phyloP scores from a whole-genome alignment of 1,140 invertebrate species.

The Pachypeltis micranthus region DNA sequence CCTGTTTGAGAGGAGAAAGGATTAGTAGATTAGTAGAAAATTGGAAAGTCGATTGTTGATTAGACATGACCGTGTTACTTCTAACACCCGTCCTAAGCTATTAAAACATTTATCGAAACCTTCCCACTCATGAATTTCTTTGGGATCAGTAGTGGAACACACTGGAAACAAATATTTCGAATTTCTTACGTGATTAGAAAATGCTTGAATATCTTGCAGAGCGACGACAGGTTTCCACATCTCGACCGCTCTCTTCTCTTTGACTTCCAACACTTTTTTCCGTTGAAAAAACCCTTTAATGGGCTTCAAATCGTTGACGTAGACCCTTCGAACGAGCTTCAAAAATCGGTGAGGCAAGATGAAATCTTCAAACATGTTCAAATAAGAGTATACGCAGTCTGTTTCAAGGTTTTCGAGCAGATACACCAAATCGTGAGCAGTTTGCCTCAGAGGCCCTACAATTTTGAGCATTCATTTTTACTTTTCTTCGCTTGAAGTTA shows the following conservation, averaged over 20 bases:
- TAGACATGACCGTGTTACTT: too few species aligned
- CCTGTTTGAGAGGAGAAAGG: too few species aligned
- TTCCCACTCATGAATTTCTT: too few species aligned
- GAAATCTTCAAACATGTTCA: constrained; percentile 7
- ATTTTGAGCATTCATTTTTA: too few species aligned
- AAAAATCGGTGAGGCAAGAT: not conserved
- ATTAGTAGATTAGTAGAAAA: too few species aligned
- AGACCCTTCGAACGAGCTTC: not conserved
- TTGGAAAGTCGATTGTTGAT: too few species aligned
- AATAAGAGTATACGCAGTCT: constrained; percentile 9
- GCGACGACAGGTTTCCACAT: constrained; percentile 5
- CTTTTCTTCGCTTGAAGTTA: too few species aligned
- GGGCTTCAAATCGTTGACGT: constrained; percentile 10
- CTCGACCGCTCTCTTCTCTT: not conserved
- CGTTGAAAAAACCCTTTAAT: constrained; percentile 1
- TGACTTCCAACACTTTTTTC: not conserved
- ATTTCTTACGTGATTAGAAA: constrained; percentile 4
- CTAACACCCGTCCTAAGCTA: too few species aligned
- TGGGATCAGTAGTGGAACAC: too few species aligned
- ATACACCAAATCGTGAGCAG: not conserved
- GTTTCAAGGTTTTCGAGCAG: constrained; percentile 4
- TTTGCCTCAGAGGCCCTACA: not conserved
- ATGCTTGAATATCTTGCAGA: not conserved
- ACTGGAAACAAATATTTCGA: too few species aligned
- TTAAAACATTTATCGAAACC: too few species aligned